These are phyloP conservation scores for Ctenopoma multispine DNA, from an alignment of 2,797 vertebrate genomes.

Conservation along the genomic window DNA sequence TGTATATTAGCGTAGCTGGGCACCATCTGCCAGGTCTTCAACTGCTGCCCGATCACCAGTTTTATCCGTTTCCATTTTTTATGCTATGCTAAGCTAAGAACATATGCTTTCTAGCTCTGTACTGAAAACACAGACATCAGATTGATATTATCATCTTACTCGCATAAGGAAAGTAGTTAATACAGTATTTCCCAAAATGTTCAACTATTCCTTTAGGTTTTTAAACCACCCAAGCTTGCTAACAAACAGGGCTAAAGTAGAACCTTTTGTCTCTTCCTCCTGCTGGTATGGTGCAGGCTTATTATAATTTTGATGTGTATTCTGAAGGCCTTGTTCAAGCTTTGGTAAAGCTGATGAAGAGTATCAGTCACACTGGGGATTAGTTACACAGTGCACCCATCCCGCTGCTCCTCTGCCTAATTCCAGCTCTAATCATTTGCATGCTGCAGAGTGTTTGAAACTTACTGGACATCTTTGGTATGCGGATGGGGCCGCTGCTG, in stretches of 20 bases:
- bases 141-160: too few relatives aligned
- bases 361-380: conserved; percentile 61
- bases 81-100: too few relatives aligned
- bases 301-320: conserved; percentile 25
- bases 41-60: too few relatives aligned
- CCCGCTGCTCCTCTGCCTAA: conserved; percentile 37
- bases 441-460: conserved; percentile 44
- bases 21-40: too few relatives aligned
- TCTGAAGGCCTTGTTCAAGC: conserved; percentile 43
- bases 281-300: neutral
- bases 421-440: conserved; percentile 47
- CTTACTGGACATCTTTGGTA: conserved; percentile 93
- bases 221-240: neutral
- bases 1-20: too few relatives aligned
- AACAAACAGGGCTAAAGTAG: neutral
- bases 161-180: neutral
- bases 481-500: conserved; percentile 91
- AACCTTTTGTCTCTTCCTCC: neutral
- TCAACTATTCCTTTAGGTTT: conserved; percentile 1
- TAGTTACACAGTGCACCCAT: conserved; percentile 46
- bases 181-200: neutral
- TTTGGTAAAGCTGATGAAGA: conserved; percentile 49
- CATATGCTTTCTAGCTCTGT: too few relatives aligned
- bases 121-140: too few relatives aligned
- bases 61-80: too few relatives aligned